Evolutionary conservation across 2,113 vertebrate species (phyloP).

Genomic region (Hippolais icterina): DNA sequence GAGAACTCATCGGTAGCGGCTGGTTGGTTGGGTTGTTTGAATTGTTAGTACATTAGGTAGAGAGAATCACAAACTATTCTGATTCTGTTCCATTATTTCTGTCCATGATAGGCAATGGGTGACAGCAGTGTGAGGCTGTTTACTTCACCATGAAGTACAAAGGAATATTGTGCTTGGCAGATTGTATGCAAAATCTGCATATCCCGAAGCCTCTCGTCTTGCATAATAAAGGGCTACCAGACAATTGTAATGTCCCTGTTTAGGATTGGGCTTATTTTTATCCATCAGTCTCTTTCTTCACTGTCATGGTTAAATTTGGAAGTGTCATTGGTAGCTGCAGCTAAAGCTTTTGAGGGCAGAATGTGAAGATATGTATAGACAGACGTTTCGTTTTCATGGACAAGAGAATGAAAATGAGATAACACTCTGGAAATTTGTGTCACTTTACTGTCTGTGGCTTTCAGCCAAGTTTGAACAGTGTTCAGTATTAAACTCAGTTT

Average conservation of each 20-base stretch:
- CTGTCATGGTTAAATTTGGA: conserved; percentile 10
- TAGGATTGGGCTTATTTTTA: conserved; percentile 24
- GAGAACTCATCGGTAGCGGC: neutral
- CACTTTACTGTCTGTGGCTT: neutral
- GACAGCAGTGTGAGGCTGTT: conserved; percentile 5
- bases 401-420: neutral
- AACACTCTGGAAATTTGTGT: neutral
- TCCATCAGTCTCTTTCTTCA: neutral
- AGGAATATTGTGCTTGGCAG: conserved; percentile 8
- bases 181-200: conserved; percentile 7
- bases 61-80: neutral
- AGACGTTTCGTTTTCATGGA: neutral
- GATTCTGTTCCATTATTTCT: neutral
- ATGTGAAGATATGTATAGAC: neutral
- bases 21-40: neutral
- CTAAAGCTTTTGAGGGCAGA: neutral
- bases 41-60: neutral
- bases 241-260: conserved; percentile 9
- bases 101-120: neutral
- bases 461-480: neutral
- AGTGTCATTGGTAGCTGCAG: neutral
- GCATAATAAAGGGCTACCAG: conserved; percentile 6
- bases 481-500: neutral
- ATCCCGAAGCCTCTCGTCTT: conserved; percentile 26
- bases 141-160: conserved; percentile 26